These are phyloP conservation scores for Athetis lepigone DNA, from an alignment of 2,888 invertebrate genomes.

Conservation along the genomic window DNA sequence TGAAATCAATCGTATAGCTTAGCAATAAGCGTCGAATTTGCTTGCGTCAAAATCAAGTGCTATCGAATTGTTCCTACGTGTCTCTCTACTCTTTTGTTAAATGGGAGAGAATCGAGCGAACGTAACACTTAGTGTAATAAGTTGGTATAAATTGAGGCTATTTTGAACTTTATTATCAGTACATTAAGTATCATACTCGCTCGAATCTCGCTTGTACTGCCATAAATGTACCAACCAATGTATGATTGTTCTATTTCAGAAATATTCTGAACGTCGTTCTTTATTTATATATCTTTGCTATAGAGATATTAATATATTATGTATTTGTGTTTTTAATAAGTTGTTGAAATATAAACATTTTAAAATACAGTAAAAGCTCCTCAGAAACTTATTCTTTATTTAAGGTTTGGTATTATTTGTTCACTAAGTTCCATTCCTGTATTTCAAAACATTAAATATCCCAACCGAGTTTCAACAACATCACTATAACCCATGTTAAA, in stretches of 20 bases:
- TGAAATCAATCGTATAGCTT: constrained; percentile 47
- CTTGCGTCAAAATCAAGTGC: constrained; percentile 30
- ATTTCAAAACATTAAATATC: constrained; percentile 8
- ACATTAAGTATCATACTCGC: constrained; percentile 8
- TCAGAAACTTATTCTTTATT: not conserved
- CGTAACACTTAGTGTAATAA: not conserved
- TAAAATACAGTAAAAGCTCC: constrained; percentile 12
- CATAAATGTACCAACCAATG: constrained; percentile 17
- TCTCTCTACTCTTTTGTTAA: constrained; percentile 54
- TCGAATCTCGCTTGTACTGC: constrained; percentile 16
- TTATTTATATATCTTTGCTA: constrained; percentile 19
- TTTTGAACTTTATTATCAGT: not conserved
- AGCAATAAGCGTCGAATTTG: constrained; percentile 45
- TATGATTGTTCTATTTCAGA: constrained; percentile 25
- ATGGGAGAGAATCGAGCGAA: constrained; percentile 20
- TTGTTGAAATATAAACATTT: not conserved
- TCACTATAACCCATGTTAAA: constrained; percentile 33
- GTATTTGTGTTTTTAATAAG: constrained; percentile 15
- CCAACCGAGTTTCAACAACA: constrained; percentile 42
- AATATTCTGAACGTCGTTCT: constrained; percentile 32
- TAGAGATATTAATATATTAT: constrained; percentile 2
- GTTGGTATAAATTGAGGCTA: not conserved
- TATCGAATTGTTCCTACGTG: constrained; percentile 18
- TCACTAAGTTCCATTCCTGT: not conserved
- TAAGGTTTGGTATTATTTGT: too few species aligned